These are phyloP conservation scores for Hormaphis cornu DNA, from an alignment of 1,140 invertebrate genomes.

Conservation along the genomic window DNA sequence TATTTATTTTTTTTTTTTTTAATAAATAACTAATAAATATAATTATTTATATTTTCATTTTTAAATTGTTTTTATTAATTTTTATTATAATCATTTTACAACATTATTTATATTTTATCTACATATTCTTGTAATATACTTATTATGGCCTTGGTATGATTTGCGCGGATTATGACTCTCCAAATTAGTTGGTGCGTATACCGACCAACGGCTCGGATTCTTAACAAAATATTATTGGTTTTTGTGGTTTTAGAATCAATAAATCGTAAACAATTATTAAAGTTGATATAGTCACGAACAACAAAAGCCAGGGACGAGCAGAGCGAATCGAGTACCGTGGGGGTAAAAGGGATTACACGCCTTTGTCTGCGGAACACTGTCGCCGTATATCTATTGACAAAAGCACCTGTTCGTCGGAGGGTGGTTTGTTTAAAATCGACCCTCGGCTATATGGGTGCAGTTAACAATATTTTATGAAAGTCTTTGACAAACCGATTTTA, in stretches of 20 bases:
- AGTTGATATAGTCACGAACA: background rate
- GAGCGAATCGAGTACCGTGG: background rate
- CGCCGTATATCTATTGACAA: background rate
- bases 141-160: no score
- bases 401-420: conserved; percentile 5
- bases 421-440: background rate
- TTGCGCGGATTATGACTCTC: no score
- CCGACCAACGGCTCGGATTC: background rate
- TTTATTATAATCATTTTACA: no score
- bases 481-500: background rate
- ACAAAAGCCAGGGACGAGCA: background rate
- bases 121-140: no score
- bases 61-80: no score
- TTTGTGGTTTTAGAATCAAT: conserved; percentile 5
- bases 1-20: no score
- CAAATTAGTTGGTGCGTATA: background rate
- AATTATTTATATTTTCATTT: no score
- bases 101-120: no score
- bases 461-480: background rate
- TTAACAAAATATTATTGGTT: background rate
- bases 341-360: conserved; percentile 3
- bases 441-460: no score
- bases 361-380: background rate
- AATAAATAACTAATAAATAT: no score
- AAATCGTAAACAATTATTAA: conserved; percentile 7